Evolutionary conservation across 2,113 vertebrate species (phyloP).

Genomic region (Aleadryas rufinucha): DNA sequence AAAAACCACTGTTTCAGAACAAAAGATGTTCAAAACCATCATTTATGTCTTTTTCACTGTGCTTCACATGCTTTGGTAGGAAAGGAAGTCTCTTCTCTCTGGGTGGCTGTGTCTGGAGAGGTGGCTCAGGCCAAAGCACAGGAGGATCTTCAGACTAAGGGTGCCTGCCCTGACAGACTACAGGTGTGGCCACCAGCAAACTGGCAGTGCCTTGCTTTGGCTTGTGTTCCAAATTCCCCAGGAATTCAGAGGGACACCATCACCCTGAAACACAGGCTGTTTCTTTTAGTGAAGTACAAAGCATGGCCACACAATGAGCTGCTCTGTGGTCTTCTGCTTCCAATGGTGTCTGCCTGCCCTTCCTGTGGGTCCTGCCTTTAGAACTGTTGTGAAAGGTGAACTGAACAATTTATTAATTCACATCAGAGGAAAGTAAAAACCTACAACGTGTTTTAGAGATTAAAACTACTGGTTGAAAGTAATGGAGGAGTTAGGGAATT

Average conservation of each 20-base stretch:
- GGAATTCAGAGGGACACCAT: not conserved
- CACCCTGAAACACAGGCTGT: not conserved
- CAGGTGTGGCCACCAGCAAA: not conserved
- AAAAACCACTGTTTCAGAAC: not conserved
- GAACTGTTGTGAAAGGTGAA: not conserved
- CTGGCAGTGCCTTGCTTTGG: not conserved
- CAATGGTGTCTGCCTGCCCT: not conserved
- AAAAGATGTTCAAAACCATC: not conserved
- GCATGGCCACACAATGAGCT: not conserved
- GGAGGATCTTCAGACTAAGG: not conserved
- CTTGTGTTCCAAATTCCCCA: not conserved
- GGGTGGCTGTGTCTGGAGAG: not conserved
- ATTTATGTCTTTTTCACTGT: not conserved
- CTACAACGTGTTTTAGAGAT: not conserved
- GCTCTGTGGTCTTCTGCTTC: not conserved
- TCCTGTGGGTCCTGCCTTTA: not conserved
- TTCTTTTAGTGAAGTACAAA: not conserved
- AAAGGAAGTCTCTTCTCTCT: not conserved
- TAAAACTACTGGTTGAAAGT: not conserved
- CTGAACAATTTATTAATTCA: not conserved
- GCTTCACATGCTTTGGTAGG: not conserved
- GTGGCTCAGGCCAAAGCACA: not conserved
- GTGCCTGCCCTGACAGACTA: not conserved
- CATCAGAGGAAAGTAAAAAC: not conserved
- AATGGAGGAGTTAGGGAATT: not conserved